phyloP scores from a whole-genome alignment of 2,113 vertebrate genomes.

The Gopherus flavomarginatus region DNA sequence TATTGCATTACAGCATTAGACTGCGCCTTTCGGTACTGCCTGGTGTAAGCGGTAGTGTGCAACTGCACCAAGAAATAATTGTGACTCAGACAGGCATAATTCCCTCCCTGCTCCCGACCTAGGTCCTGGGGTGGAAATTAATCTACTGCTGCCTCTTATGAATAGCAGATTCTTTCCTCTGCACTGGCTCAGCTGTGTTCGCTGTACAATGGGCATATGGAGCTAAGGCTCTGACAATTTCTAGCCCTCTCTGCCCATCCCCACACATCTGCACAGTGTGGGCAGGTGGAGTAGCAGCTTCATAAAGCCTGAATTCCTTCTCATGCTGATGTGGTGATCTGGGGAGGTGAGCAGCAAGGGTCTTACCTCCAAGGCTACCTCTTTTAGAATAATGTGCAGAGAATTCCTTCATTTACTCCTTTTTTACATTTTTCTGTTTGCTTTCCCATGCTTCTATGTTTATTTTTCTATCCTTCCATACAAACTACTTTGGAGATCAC shows the following conservation, averaged over 20 bases:
- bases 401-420: background rate
- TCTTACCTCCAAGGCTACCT: background rate
- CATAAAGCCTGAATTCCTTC: background rate
- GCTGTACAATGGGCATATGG: background rate
- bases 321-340: too few species aligned
- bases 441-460: background rate
- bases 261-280: background rate
- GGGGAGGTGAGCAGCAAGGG: too few species aligned
- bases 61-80: background rate
- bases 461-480: background rate
- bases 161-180: background rate
- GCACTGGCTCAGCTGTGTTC: background rate
- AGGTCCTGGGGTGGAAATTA: background rate
- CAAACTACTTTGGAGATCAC: background rate
- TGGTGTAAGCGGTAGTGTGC: background rate
- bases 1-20: background rate
- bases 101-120: background rate
- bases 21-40: background rate
- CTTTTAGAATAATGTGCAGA: background rate
- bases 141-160: background rate
- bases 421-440: background rate
- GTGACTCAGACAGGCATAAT: fast-evolving
- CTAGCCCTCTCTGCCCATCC: background rate
- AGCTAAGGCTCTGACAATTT: background rate
- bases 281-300: background rate